Conservation (phyloP, 2,797 vertebrate species). For the Ceryle rudis region DNA sequence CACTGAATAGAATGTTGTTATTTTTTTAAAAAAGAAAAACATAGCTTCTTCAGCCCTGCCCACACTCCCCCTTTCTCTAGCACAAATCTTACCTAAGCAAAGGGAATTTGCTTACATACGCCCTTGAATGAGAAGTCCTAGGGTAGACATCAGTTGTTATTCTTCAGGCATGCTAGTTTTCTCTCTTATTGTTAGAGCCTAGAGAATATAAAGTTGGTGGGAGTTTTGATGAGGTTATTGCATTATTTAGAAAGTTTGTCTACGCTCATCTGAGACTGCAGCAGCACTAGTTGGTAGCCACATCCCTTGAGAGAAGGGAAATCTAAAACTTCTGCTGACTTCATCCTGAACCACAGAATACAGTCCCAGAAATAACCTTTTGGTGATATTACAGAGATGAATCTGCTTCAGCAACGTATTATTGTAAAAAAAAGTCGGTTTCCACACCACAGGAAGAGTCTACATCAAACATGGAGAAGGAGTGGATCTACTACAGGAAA, state of each 20-base stretch:
- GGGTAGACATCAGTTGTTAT: accelerated
- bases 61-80: not conserved
- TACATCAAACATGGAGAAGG: slow-evolving; percentile 71
- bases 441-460: slow-evolving; percentile 53
- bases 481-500: slow-evolving; percentile 90
- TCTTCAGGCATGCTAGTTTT: not conserved
- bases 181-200: not conserved
- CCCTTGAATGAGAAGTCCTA: not conserved
- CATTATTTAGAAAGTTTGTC: not conserved
- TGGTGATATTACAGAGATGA: slow-evolving; percentile 82
- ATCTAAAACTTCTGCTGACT: not conserved
- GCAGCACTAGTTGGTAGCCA: not conserved
- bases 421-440: slow-evolving; percentile 77
- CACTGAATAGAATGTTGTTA: not conserved
- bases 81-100: not conserved
- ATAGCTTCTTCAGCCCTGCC: not conserved
- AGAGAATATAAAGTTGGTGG: not conserved
- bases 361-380: not conserved
- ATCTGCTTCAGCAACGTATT: slow-evolving; percentile 92
- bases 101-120: not conserved
- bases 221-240: not conserved
- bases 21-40: not conserved
- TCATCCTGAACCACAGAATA: not conserved
- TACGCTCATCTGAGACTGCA: not conserved
- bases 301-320: not conserved